phyloP scores from a whole-genome alignment of 92 coral and sea anemone genomes.

The Porites divaricata region DNA sequence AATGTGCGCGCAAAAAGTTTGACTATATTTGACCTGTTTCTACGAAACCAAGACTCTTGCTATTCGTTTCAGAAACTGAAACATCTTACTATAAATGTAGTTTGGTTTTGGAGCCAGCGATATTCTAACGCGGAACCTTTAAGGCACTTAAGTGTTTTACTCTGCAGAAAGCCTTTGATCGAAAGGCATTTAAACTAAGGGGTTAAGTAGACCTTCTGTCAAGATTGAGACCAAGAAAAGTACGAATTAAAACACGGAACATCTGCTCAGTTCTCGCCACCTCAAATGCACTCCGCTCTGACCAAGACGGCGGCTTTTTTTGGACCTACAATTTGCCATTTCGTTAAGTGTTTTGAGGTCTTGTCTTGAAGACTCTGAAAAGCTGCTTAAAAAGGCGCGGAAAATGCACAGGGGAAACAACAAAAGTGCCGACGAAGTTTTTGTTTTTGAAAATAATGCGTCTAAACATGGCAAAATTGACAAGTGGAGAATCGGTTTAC shows the following conservation, averaged over 20 bases:
- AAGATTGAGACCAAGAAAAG: conserved; percentile 44
- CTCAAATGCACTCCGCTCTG: conserved; percentile 21
- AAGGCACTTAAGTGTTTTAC: conserved; percentile 34
- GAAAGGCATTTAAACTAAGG: conserved; percentile 43
- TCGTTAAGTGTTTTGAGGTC: conserved; percentile 38
- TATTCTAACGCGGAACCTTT: conserved; percentile 8
- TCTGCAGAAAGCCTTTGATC: conserved; percentile 35
- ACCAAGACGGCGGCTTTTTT: conserved; percentile 51
- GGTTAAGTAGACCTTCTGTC: conserved; percentile 60
- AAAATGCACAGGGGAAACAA: conserved; percentile 19
- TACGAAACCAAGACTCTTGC: conserved; percentile 25
- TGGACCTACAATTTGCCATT: conserved; percentile 45
- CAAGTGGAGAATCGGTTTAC: conserved; percentile 70
- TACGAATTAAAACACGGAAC: conserved; percentile 51
- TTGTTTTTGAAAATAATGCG: conserved; percentile 67
- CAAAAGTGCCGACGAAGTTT: conserved; percentile 49
- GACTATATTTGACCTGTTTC: conserved; percentile 10
- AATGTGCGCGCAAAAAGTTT: conserved; percentile 23
- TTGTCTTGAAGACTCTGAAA: conserved; percentile 52
- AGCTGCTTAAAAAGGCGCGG: conserved; percentile 55
- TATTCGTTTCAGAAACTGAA: background rate
- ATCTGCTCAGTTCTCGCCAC: conserved; percentile 82
- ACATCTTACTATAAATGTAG: background rate
- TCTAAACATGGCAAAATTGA: conserved; percentile 64
- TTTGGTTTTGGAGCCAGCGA: background rate